Evolutionary conservation across 2,797 vertebrate species (phyloP).

Genomic region (Urosaurus nigricauda): DNA sequence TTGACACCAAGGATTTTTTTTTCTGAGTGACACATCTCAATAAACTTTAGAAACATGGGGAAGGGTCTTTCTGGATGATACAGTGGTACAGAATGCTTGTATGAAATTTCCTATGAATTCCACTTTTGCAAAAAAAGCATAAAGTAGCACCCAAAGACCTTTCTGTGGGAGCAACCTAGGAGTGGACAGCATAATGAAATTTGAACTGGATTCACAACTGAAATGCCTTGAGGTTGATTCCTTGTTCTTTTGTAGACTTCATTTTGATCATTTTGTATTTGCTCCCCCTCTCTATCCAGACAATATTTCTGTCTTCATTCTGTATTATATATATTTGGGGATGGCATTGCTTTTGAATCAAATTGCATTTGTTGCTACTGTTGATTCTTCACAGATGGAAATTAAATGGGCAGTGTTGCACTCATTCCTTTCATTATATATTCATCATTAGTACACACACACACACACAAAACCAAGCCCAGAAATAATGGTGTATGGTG

Average conservation of each 20-base stretch:
- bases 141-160: neutral
- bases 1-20: neutral
- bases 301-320: neutral
- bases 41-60: neutral
- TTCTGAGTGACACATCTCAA: neutral
- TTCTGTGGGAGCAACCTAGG: neutral
- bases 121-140: neutral
- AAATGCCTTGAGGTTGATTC: neutral
- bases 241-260: neutral
- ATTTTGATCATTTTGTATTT: too few species aligned
- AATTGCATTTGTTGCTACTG: neutral
- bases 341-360: neutral
- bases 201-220: neutral
- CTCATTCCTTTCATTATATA: neutral
- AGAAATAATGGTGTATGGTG: slow-evolving; percentile 10
- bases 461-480: neutral
- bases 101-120: neutral
- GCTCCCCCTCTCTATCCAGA: neutral
- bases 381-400: neutral
- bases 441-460: too few species aligned
- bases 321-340: neutral
- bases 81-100: neutral
- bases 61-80: neutral
- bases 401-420: neutral
- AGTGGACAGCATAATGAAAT: neutral